phyloP scores from a whole-genome alignment of 2,888 invertebrate genomes.

The Hemistola chrysoprasaria region DNA sequence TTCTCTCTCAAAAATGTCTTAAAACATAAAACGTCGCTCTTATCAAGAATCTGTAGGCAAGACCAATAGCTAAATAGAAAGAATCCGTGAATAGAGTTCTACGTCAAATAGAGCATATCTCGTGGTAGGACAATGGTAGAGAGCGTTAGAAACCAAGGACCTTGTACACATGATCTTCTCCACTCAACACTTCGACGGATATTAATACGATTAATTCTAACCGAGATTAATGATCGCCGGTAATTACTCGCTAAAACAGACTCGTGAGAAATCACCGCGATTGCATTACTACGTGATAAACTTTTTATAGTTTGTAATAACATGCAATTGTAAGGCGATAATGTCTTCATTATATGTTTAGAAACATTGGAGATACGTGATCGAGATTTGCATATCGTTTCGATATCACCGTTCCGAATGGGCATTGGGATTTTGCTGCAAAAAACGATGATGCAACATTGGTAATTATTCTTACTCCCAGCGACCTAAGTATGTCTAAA shows the following conservation, averaged over 20 bases:
- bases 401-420: constrained; percentile 7
- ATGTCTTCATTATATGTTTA: constrained; percentile 25
- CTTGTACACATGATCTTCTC: constrained; percentile 42
- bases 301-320: constrained; percentile 33
- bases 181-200: constrained; percentile 41
- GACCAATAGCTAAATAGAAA: too few relatives aligned
- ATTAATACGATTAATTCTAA: constrained; percentile 45
- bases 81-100: background rate
- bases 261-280: constrained; percentile 46
- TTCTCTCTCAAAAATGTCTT: too few relatives aligned
- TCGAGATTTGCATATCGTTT: constrained; percentile 17
- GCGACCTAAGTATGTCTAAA: constrained; percentile 29
- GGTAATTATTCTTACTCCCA: constrained; percentile 29
- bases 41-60: too few relatives aligned
- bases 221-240: constrained; percentile 48
- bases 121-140: constrained; percentile 42
- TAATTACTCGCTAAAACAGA: constrained; percentile 44
- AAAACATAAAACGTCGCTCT: too few relatives aligned
- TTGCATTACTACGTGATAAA: constrained; percentile 43
- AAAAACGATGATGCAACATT: constrained; percentile 2
- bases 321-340: constrained; percentile 30
- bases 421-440: constrained; percentile 1
- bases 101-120: constrained; percentile 34
- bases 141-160: constrained; percentile 41
- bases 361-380: constrained; percentile 17